Evolutionary conservation across 30 jellyfish, hydroid and myxozoan species (phyloP).

Genomic region (Turritopsis rubra): DNA sequence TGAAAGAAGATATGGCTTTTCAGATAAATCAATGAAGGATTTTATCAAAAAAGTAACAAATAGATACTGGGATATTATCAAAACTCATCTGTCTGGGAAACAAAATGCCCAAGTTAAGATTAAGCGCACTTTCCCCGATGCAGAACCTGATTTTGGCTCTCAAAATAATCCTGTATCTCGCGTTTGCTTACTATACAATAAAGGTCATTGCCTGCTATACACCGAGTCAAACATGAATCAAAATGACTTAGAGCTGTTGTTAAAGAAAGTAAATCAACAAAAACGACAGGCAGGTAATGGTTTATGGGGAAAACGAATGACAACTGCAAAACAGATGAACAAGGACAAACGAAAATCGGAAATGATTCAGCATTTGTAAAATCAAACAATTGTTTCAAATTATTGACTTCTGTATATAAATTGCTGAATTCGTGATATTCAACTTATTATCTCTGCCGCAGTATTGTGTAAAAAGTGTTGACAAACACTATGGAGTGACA

Average conservation of each 20-base stretch:
- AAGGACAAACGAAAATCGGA: neutral
- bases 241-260: neutral
- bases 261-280: neutral
- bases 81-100: neutral
- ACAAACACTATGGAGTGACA: too few species aligned
- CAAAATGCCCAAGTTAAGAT: neutral
- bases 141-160: neutral
- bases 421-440: neutral
- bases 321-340: neutral
- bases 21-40: neutral
- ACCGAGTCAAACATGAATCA: neutral
- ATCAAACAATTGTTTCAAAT: neutral
- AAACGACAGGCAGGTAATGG: neutral
- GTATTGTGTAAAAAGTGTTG: neutral
- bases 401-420: neutral
- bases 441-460: neutral
- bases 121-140: neutral
- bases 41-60: neutral
- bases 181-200: neutral
- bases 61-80: slow-evolving; percentile 3
- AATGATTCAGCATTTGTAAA: neutral
- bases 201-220: neutral
- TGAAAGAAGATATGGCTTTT: neutral
- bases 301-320: neutral
- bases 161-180: neutral